Conservation (phyloP, 1,140 invertebrate genomes). For the Drosophila ogumai region DNA sequence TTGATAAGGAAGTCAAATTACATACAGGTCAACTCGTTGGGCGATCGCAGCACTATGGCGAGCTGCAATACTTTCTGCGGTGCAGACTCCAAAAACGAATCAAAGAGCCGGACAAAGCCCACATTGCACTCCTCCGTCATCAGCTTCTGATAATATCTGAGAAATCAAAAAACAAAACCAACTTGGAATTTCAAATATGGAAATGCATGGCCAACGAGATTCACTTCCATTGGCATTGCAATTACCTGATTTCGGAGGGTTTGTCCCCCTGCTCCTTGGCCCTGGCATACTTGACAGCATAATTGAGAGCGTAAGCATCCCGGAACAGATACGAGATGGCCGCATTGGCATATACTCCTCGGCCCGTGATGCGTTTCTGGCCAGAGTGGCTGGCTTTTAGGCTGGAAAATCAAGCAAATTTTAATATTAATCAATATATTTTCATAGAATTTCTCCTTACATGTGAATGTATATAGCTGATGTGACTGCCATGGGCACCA, state of each 20-base stretch:
- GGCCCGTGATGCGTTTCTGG: constrained; percentile 26
- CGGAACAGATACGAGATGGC: constrained; percentile 62
- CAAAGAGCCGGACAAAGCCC: constrained; percentile 67
- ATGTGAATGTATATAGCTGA: constrained; percentile 60
- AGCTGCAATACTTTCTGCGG: constrained; percentile 68
- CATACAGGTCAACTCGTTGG: constrained; percentile 50
- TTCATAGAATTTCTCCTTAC: constrained; percentile 23
- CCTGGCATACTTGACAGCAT: constrained; percentile 34
- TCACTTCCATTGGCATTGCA: neutral
- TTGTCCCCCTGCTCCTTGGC: constrained; percentile 46
- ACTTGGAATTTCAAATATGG: neutral
- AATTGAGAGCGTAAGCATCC: constrained; percentile 47
- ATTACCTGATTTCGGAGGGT: constrained; percentile 48
- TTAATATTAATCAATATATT: no score
- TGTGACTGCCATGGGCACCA: constrained; percentile 57
- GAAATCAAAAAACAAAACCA: neutral
- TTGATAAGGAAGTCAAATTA: constrained; percentile 20
- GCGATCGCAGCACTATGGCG: constrained; percentile 46
- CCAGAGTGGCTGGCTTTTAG: constrained; percentile 7
- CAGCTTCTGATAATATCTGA: constrained; percentile 51
- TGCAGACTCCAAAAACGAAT: constrained; percentile 62
- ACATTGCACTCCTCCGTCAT: constrained; percentile 66
- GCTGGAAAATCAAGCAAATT: constrained; percentile 19
- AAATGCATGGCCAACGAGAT: constrained; percentile 5
- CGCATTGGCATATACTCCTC: constrained; percentile 32